Conservation (phyloP, 2,888 invertebrate species). For the Rotaria sp. region DNA sequence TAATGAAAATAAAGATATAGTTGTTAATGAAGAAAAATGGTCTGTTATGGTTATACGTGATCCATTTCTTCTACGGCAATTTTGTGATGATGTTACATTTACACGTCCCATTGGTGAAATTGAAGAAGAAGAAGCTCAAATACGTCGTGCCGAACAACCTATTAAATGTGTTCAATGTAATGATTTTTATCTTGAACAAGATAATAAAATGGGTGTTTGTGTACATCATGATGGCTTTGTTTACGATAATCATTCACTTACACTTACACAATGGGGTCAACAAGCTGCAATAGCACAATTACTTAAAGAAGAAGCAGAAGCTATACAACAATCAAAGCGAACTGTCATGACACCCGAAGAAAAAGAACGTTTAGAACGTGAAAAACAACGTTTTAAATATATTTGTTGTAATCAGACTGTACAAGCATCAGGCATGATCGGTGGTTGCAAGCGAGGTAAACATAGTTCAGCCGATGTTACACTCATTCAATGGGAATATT, state of each 20-base stretch:
- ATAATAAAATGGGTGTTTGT: not conserved
- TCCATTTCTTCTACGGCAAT: not conserved
- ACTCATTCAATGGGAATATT: not conserved
- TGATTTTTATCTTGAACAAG: not conserved
- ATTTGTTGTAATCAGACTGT: not conserved
- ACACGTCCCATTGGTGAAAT: not conserved
- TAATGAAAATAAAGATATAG: not conserved
- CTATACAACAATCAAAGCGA: not conserved
- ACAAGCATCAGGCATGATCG: not conserved
- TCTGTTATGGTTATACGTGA: not conserved
- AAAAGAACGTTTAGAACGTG: not conserved
- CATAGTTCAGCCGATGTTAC: not conserved
- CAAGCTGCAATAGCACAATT: not conserved
- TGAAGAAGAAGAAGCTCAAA: not conserved
- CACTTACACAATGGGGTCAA: not conserved
- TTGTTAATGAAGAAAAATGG: not conserved
- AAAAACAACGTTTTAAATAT: not conserved
- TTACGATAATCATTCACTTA: not conserved
- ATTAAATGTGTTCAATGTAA: not conserved
- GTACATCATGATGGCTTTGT: slow-evolving; percentile 2
- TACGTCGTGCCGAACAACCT: not conserved
- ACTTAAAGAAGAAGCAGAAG: not conserved
- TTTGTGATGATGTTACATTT: not conserved
- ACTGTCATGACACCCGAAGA: not conserved
- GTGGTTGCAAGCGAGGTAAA: not conserved